These are phyloP conservation scores for Alligator sinensis DNA, from an alignment of 2,113 vertebrate genomes.

Conservation along the genomic window DNA sequence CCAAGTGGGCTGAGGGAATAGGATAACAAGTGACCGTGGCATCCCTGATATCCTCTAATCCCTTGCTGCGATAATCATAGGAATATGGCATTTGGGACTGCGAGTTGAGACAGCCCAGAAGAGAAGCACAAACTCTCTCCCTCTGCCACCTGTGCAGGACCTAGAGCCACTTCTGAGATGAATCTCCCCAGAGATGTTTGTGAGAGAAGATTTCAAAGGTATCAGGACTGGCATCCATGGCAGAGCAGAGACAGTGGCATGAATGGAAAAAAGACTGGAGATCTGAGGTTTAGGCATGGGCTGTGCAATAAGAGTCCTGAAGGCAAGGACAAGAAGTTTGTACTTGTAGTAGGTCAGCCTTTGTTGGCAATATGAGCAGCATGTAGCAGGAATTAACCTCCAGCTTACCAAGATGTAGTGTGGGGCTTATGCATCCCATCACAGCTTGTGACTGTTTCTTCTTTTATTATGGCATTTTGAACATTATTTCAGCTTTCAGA, in stretches of 20 bases:
- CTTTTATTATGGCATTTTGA: background rate
- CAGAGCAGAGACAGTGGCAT: background rate
- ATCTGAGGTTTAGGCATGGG: background rate
- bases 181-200: background rate
- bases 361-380: background rate
- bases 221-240: accelerated
- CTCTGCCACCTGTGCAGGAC: background rate
- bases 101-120: background rate
- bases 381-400: background rate
- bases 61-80: background rate
- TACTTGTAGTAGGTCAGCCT: background rate
- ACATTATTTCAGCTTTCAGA: background rate
- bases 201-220: background rate
- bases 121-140: background rate
- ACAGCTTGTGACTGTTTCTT: background rate
- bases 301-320: accelerated
- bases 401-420: no score
- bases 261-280: background rate
- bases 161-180: accelerated
- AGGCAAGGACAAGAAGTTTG: background rate
- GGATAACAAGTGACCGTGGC: background rate
- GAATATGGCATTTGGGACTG: accelerated
- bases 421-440: background rate
- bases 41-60: background rate
- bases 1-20: background rate